phyloP scores from a whole-genome alignment of 2,113 vertebrate species.

The Oreochromis spilurus region DNA sequence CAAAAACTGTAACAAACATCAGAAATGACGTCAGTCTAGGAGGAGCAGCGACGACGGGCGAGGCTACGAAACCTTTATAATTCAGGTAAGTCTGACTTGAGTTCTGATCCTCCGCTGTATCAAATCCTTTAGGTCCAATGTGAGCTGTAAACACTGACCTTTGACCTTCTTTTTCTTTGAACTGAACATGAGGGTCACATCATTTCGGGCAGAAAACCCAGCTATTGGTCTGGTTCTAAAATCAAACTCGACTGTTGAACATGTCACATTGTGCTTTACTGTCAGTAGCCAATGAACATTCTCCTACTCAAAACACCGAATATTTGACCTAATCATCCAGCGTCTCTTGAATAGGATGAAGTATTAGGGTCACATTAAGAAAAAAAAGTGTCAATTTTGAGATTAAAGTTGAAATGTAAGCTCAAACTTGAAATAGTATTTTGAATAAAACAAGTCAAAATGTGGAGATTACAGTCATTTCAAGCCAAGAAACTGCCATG shows the following conservation, averaged over 20 bases:
- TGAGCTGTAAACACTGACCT: not conserved
- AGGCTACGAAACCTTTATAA: not conserved
- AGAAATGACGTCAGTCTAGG: conserved; percentile 28
- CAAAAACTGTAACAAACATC: conserved; percentile 72
- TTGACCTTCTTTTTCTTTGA: not conserved
- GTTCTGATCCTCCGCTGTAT: not conserved
- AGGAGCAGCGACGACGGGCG: not conserved
- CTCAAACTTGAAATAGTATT: not conserved
- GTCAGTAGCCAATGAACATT: not conserved
- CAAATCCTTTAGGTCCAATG: not conserved
- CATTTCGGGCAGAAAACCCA: not conserved
- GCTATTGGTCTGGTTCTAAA: not conserved
- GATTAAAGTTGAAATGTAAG: not conserved
- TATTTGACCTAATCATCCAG: not conserved
- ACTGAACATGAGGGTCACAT: not conserved
- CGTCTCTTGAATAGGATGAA: not conserved
- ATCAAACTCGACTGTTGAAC: not conserved
- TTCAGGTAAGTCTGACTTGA: not conserved
- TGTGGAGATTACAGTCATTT: not conserved
- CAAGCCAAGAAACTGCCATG: not conserved
- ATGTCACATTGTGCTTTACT: not conserved
- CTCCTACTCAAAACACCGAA: not conserved
- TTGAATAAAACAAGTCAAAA: not conserved
- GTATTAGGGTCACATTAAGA: not conserved
- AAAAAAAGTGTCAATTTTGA: not conserved